Base-by-base conservation (phyloP, 2,888 invertebrate species). In the Lasioglossum oenotherae region DNA sequence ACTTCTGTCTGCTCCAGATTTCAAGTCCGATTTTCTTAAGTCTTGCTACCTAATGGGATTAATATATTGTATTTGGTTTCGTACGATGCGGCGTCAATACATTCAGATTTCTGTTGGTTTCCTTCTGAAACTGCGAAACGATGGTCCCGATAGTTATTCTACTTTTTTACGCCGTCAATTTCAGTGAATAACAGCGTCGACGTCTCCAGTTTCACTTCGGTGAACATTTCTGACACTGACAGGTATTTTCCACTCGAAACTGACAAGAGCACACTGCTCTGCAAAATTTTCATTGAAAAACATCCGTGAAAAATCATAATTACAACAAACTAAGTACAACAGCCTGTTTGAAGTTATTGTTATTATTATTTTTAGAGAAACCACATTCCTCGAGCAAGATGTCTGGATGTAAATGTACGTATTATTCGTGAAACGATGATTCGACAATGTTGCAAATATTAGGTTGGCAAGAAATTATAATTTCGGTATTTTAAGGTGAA, bases 1-100 rank as follows among this genome's bases (percentile, higher is more conserved):
- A 49, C 75, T 78, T 85, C 81, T 79, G 60, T 80, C 27, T 83
- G 77, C 88, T 92, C 91, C 92, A 92, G 92, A 91, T 91, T 92
- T 85, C 71, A 87, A 74, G 49, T 44, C 23, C 69, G 14, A 71
- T 76, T 46, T 76, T 75, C 78, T 23, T 41, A 31, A 71, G 38
- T 19, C 19, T 53, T 79, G n/a, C 6, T n/a, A 27, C 4, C 23
- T 19, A 14, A 67, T 14, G 31, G 19, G 16, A 38, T 44, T 84
- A 84, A 71, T 82, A 12, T 74, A 76, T 74, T 74, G 73, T 74
- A 84, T 80, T 67, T 67, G 57, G 49, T 14, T 72, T 67, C 57
- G 14, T 46, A n/a, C 12, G 2, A 49, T 31, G 35, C 14, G 67
- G 41, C 4, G 27, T 69, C 44, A 72, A 72, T 46, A 71, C 83